Evolutionary conservation across 2,888 invertebrate species (phyloP), one percentile per base, ranked within the genome.

Genomic region (Idaea dimidiata): DNA sequence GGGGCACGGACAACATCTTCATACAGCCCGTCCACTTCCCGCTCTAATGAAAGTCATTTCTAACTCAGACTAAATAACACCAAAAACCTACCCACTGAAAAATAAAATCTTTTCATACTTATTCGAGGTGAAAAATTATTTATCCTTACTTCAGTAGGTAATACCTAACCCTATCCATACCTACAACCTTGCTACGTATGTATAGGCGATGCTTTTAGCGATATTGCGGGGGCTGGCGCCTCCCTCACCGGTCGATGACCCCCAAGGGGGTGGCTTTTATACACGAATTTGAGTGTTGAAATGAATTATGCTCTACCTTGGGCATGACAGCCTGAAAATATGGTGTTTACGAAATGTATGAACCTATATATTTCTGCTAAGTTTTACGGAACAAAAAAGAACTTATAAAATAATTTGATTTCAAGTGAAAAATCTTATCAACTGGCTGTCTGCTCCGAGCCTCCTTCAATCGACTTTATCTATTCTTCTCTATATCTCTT

Each of bases 141-240:
- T 43, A 43, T 10, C 10, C 43, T 10, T 32, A 32, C 32, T 43
- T 43, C 43, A 14, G 43, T 43, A 43, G 8, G 3, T 24, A 24
- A 24, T 32, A 32, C 61, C 64, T 59, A 64, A 57, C 53, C n/a
- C 56, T 33, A 18, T 33, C 54, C 68, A 65, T 65, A 64, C 70
- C 67, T 67, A 71, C 66, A 72, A 53, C 66, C 65, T 70, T 64
- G 59, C 58, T 64, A 66, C 62, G 65, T 67, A 65, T 66, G 63
- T 80, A 79, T 77, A 81, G 78, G 73, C 77, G 72, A 86, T 80
- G 87, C 87, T 87, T 87, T 87, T 87, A 87, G 86, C 81, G 74
- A 79, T 81, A 86, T 87, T 86, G 82, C 72, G 77, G 78, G 78
- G 78, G 64, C 72, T 67, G 70, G 76, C 81, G 79, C 76, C 80